Base-by-base conservation (phyloP, 1,140 invertebrate species). In the Wiebesia pumilae region DNA sequence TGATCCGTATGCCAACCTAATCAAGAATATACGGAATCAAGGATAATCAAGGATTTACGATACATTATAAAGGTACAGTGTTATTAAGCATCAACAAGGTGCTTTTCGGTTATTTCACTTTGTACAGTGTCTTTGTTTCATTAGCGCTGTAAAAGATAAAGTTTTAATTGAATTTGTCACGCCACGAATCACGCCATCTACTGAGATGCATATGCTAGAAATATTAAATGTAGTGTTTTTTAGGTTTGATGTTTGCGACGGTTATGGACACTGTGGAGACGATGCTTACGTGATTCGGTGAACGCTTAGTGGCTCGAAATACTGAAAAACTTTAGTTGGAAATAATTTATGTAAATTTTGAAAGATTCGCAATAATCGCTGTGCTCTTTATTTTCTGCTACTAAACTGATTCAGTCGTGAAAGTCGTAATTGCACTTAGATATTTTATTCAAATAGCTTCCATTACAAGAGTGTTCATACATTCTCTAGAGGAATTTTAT, bases 101-200 rank as follows among this genome's bases (percentile, higher is more conserved):
- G 62, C 27, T 38, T 30, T 73, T 16, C 81, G 33, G 30, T 21
- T 30, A 16, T 47, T 69, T 14, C 24, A 30, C 40, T 24, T 73
- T 86, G 78, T 51, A 69, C 77, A 86, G 83, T 78, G 43, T 67
- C 85, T 78, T 83, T 71, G 67, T 77, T 81, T 83, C 80, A 77
- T 86, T 83, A 78, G 38, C 51, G 30, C 33, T 12, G 69, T 19
- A 81, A 86, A 65, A 35, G 10, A 16, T 1, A 21, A 78, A 83
- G 69, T 86, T 86, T 86, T 83, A 82, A 86, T 82, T 86, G 71
- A 86, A 81, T 78, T 77, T 67, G 80, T 54, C 30, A 43, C 27
- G 1, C 3, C 47, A n/a, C n/a, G n/a, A 10, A 21, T 54, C 30
- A 43, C 27, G 1, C 3, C 47, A n/a, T 38, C 38, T 12, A 21